phyloP scores from a whole-genome alignment of 2,888 invertebrate genomes.

The Zele albiditarsus region DNA sequence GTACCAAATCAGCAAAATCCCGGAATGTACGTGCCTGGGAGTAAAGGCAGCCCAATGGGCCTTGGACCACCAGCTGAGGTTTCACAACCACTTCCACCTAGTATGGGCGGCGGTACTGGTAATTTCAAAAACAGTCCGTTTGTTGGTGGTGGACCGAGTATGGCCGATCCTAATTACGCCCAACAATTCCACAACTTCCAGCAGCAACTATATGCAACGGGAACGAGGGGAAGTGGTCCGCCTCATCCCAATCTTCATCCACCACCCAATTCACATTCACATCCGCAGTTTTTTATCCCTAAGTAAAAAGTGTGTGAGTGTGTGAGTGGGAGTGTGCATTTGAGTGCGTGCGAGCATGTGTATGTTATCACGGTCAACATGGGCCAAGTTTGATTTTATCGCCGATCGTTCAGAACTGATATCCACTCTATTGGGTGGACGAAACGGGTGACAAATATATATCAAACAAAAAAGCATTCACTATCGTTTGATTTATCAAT shows the following conservation, averaged over 20 bases:
- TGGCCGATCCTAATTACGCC: slow-evolving; percentile 93
- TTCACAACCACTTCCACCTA: slow-evolving; percentile 84
- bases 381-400: slow-evolving; percentile 29
- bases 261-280: slow-evolving; percentile 66
- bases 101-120: slow-evolving; percentile 81
- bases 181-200: slow-evolving; percentile 97
- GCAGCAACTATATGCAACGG: slow-evolving; percentile 93
- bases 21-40: slow-evolving; percentile 77
- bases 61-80: slow-evolving; percentile 77
- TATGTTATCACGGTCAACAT: background rate
- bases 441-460: slow-evolving; percentile 16
- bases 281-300: slow-evolving; percentile 74
- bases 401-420: slow-evolving; percentile 28
- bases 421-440: slow-evolving; percentile 9
- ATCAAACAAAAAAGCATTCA: slow-evolving; percentile 18
- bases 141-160: slow-evolving; percentile 87
- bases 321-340: background rate
- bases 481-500: slow-evolving; percentile 19
- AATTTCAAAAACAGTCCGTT: slow-evolving; percentile 84
- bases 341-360: background rate
- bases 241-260: slow-evolving; percentile 71
- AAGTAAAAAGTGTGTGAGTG: slow-evolving; percentile 60
- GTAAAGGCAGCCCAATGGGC: slow-evolving; percentile 76
- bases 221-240: slow-evolving; percentile 78
- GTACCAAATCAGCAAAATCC: slow-evolving; percentile 72